Evolutionary conservation across 2,797 vertebrate genomes (phyloP).

Genomic region (Trachops cirrhosus): DNA sequence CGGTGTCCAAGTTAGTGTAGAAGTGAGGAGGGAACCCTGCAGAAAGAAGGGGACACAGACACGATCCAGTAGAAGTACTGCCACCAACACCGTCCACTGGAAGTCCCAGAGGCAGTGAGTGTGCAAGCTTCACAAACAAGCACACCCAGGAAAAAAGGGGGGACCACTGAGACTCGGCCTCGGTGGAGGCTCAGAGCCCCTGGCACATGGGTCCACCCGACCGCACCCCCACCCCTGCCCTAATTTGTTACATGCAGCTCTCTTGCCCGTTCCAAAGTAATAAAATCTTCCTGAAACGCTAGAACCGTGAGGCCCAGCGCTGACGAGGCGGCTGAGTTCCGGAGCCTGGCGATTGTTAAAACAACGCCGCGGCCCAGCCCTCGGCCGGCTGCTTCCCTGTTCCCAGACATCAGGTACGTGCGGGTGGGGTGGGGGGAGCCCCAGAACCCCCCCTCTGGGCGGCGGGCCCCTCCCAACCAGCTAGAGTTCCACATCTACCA

Average conservation of each 20-base stretch:
- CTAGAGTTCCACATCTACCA: background rate
- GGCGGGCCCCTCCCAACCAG: background rate
- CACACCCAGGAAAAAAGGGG: background rate
- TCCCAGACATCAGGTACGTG: background rate
- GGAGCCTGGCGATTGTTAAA: background rate
- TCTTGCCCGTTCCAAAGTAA: constrained; percentile 59
- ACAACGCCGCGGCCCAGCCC: background rate
- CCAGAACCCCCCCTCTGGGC: background rate
- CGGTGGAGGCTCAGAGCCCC: background rate
- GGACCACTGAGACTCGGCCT: background rate
- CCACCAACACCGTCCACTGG: background rate
- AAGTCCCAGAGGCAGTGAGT: background rate
- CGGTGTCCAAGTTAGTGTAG: background rate
- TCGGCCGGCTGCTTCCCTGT: background rate
- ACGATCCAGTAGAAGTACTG: background rate
- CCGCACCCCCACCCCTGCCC: background rate
- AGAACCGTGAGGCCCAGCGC: constrained; percentile 56
- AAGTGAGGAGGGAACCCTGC: background rate
- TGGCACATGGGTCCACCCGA: background rate
- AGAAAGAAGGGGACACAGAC: background rate
- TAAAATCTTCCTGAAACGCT: constrained; percentile 70
- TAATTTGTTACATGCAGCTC: constrained; percentile 49
- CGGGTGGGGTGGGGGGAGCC: background rate
- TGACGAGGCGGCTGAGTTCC: background rate
- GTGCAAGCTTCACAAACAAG: constrained; percentile 35